Evolutionary conservation across 2,113 vertebrate genomes (phyloP), one percentile per base, ranked within the genome.

Genomic region (Petrocephalus zakoni): DNA sequence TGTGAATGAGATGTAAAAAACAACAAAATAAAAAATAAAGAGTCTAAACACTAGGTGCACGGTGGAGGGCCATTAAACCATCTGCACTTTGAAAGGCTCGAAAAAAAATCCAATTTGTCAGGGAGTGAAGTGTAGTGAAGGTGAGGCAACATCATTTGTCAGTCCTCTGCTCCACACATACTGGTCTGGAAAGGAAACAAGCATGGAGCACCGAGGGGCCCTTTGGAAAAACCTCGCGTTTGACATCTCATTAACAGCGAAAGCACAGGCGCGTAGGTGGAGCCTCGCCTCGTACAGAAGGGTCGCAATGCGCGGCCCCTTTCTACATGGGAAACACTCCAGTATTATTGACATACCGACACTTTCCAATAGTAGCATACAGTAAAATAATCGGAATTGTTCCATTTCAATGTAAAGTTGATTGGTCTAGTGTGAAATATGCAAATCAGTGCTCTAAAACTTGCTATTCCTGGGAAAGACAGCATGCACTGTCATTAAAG

Each of bases 71-170:
- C 72, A 78, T 78, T 78, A 78, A 37, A 78, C 1, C 34, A 0
- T 42, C 13, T 0, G 72, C 15, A 17, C 29, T 78, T 78, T 78
- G 34, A 78, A 78, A 78, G 72, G 61, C n/a, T n/a, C 2, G 4
- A 68, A 68, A 64, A 64, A 56, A 68, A 68, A 68, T 78, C 72
- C 72, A 78, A 78, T 78, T 37, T 78, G 29, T 78, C 72, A 78
- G 34, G 29, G 72, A 78, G 13, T 34, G 72, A 78, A 78, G 29
- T 78, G 34, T 6, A 6, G 72, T 37, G 72, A 78, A 78, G 25
- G 61, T 68, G 61, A 68, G 61, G 61, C 3, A 29, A 68, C 61
- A 68, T 78, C 34, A 78, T 78, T 68, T 34, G 72, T 78, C 72
- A 19, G 29, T 19, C 34, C 29, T 78, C 5, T 42, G 29, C 72